Evolutionary conservation across 2,888 invertebrate species (phyloP).

Genomic region (Escarpia spicata): DNA sequence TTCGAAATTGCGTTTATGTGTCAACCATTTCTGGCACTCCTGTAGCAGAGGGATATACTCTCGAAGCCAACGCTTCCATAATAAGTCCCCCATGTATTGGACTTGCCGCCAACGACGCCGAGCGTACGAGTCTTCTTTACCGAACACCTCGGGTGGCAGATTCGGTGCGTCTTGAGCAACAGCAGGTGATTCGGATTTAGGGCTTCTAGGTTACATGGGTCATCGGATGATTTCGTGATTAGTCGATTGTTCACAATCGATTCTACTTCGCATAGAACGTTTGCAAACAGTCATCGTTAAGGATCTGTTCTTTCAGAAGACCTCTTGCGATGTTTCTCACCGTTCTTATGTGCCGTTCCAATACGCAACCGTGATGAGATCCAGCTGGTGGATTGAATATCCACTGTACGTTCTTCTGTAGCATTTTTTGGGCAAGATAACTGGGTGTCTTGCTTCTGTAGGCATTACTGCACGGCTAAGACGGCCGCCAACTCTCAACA

Average conservation of each 20-base stretch:
- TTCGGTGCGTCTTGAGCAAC: constrained; percentile 19
- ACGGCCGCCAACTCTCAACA: constrained; percentile 45
- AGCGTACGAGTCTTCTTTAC: constrained; percentile 24
- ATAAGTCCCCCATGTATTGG: constrained; percentile 36
- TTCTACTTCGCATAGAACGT: constrained; percentile 23
- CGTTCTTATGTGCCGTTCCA: constrained; percentile 20
- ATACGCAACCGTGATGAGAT: constrained; percentile 25
- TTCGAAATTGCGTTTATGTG: constrained; percentile 14
- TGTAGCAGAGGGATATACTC: constrained; percentile 34
- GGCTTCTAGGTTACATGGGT: constrained; percentile 28
- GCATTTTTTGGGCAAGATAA: constrained; percentile 43
- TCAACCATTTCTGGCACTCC: constrained; percentile 28
- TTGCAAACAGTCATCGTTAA: not conserved
- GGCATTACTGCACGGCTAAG: constrained; percentile 33
- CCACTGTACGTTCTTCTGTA: constrained; percentile 21
- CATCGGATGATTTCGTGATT: constrained; percentile 34
- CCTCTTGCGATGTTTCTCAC: not conserved
- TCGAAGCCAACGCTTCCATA: constrained; percentile 36
- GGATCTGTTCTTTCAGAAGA: not conserved
- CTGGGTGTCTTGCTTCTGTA: constrained; percentile 36
- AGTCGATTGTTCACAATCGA: constrained; percentile 33
- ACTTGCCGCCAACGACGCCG: constrained; percentile 35
- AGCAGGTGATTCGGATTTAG: constrained; percentile 40
- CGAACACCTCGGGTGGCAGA: constrained; percentile 32
- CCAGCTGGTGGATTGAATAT: constrained; percentile 22